Conservation (phyloP, 1,140 invertebrate species). For the Ericerus pela region DNA sequence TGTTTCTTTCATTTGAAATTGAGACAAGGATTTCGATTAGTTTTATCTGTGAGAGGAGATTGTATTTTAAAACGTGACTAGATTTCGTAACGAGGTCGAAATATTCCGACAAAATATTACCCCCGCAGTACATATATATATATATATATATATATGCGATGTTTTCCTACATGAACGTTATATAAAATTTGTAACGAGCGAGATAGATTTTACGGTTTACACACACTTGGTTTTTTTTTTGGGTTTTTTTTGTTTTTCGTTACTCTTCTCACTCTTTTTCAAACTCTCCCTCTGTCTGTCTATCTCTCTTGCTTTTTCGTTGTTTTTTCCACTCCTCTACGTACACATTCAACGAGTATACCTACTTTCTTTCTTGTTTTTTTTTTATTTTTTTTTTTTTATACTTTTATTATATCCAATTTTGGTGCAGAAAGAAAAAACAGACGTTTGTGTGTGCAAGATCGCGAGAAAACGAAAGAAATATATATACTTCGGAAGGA, state of each 20-base stretch:
- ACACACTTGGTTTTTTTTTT: too few species aligned
- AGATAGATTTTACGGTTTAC: conserved; percentile 8
- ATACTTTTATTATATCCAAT: conserved; percentile 8
- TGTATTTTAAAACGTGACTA: conserved; percentile 7
- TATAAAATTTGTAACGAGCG: conserved; percentile 7
- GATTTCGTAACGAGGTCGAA: not conserved
- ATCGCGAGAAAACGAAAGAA: not conserved
- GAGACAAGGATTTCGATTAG: conserved; percentile 6
- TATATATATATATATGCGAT: too few species aligned
- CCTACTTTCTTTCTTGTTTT: too few species aligned
- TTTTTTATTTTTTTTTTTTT: not conserved
- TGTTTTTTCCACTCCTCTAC: too few species aligned
- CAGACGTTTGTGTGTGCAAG: too few species aligned
- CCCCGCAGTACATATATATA: not conserved
- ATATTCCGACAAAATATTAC: not conserved
- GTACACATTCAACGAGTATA: too few species aligned
- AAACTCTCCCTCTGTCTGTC: not conserved
- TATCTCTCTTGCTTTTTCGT: too few species aligned
- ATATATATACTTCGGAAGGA: not conserved
- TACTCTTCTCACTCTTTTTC: too few species aligned
- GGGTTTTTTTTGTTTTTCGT: too few species aligned
- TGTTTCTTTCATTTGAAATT: conserved; percentile 6
- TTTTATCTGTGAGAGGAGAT: conserved; percentile 7
- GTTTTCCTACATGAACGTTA: conserved; percentile 1
- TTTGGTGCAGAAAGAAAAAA: not conserved